Percentiles rank a stretch among this genome's conserved stretches.
Evolutionary conservation across 2,113 vertebrate species (phyloP).

Genomic region (Thamnaconus septentrionalis): DNA sequence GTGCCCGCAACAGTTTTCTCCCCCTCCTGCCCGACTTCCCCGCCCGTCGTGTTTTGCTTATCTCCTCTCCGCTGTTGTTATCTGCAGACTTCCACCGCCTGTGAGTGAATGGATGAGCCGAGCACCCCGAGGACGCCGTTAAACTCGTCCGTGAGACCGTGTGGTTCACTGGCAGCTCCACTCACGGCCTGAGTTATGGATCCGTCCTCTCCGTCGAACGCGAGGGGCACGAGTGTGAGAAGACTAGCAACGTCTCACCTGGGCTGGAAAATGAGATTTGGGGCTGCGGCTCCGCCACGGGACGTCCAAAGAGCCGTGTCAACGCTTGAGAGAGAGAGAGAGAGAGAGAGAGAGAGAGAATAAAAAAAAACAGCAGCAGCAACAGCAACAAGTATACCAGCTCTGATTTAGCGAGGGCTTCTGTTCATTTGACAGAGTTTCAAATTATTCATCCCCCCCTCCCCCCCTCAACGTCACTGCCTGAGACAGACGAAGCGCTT

Average conservation of each 20-base stretch:
- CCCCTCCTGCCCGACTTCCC: conserved; percentile 13
- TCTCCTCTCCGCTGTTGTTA: conserved; percentile 18
- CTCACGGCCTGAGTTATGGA: conserved; percentile 57
- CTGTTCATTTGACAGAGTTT: too few species aligned
- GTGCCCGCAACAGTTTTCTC: conserved; percentile 30
- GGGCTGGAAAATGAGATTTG: conserved; percentile 38
- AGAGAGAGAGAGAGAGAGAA: too few species aligned
- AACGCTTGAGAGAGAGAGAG: too few species aligned
- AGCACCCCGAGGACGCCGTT: conserved; percentile 35
- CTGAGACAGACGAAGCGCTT: too few species aligned
- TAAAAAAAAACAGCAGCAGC: too few species aligned
- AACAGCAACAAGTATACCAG: too few species aligned
- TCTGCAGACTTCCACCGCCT: conserved; percentile 11
- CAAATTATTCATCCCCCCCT: too few species aligned
- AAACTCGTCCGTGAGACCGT: conserved; percentile 35
- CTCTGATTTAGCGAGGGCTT: too few species aligned
- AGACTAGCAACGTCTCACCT: conserved; percentile 36
- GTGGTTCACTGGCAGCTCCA: conserved; percentile 38
- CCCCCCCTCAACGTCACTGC: too few species aligned
- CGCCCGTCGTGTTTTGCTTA: conserved; percentile 41
- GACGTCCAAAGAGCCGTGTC: conserved; percentile 14
- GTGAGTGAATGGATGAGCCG: conserved; percentile 50
- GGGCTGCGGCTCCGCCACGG: conserved; percentile 8
- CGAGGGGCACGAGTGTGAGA: conserved; percentile 26
- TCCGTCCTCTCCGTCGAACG: conserved; percentile 16